These are phyloP conservation scores for Catocala sponsa DNA, from an alignment of 2,888 invertebrate species.

Conservation along the genomic window DNA sequence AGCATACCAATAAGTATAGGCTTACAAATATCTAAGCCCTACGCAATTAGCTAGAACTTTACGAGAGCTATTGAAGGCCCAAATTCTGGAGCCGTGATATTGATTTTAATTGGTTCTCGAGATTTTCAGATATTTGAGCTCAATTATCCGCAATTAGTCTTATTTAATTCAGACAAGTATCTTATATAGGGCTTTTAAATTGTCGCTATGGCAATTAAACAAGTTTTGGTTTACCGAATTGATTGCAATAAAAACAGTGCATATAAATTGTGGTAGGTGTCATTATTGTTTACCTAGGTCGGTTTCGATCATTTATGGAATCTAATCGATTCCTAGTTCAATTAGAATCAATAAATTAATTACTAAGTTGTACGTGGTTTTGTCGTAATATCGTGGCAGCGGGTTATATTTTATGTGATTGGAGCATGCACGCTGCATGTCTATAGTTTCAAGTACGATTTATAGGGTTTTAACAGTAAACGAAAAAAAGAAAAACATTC, in stretches of 20 bases:
- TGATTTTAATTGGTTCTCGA: slow-evolving; percentile 15
- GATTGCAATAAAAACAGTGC: background rate
- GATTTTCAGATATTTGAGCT: slow-evolving; percentile 17
- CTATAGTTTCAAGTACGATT: no score
- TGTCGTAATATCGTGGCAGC: no score
- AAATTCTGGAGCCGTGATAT: slow-evolving; percentile 27
- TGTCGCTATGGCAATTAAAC: background rate
- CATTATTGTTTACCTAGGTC: no score
- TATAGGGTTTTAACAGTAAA: no score
- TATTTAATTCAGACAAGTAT: background rate
- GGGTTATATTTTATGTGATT: no score
- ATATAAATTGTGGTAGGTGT: no score
- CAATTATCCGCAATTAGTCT: slow-evolving; percentile 20
- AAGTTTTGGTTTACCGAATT: background rate
- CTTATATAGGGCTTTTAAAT: background rate
- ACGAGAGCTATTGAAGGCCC: slow-evolving; percentile 13
- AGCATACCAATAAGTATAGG: slow-evolving; percentile 11
- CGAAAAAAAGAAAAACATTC: no score
- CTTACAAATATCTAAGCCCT: slow-evolving; percentile 11
- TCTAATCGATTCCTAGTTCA: no score
- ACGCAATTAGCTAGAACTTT: slow-evolving; percentile 16
- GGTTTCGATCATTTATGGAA: no score
- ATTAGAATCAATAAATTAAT: no score
- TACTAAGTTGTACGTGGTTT: no score
- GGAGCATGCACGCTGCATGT: no score